Conservation (phyloP, 2,888 invertebrate genomes). For the Stenoptilia bipunctidactyla region DNA sequence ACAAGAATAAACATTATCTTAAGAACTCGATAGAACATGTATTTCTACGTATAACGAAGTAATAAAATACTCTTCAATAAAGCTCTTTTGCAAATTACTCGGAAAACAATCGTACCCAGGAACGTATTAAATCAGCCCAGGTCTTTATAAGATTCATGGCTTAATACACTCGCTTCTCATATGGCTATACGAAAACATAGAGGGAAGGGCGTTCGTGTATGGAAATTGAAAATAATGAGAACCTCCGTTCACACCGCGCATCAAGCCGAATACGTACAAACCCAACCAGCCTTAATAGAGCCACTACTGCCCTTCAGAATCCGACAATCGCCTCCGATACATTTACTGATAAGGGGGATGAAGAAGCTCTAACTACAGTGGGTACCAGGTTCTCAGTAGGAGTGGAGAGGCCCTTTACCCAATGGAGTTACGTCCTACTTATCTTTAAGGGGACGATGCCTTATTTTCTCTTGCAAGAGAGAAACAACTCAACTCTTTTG, state of each 20-base stretch:
- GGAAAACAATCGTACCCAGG: slow-evolving; percentile 6
- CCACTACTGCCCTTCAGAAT: slow-evolving; percentile 27
- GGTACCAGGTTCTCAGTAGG: slow-evolving; percentile 47
- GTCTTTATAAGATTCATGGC: slow-evolving; percentile 64
- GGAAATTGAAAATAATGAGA: slow-evolving; percentile 71
- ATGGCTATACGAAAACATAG: slow-evolving; percentile 51
- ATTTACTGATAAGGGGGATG: slow-evolving; percentile 37
- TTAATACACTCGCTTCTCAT: slow-evolving; percentile 57
- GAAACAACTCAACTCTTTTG: slow-evolving; percentile 48
- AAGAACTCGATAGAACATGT: no score
- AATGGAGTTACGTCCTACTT: slow-evolving; percentile 69
- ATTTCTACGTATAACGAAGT: background rate
- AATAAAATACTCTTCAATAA: background rate
- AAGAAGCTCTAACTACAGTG: slow-evolving; percentile 42
- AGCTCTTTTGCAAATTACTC: background rate
- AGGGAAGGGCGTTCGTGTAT: slow-evolving; percentile 56
- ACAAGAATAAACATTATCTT: no score
- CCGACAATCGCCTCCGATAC: slow-evolving; percentile 41
- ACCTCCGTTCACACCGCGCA: slow-evolving; percentile 60
- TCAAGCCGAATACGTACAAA: slow-evolving; percentile 49
- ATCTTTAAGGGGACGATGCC: slow-evolving; percentile 62
- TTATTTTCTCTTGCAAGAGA: slow-evolving; percentile 55
- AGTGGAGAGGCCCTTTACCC: slow-evolving; percentile 63
- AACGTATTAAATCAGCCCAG: slow-evolving; percentile 42
- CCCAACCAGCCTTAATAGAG: slow-evolving; percentile 45